A percentile compares a stretch with the other conserved stretches of the same genome.
phyloP scores from a whole-genome alignment of 2,113 vertebrate genomes.

The Gobius niger region DNA sequence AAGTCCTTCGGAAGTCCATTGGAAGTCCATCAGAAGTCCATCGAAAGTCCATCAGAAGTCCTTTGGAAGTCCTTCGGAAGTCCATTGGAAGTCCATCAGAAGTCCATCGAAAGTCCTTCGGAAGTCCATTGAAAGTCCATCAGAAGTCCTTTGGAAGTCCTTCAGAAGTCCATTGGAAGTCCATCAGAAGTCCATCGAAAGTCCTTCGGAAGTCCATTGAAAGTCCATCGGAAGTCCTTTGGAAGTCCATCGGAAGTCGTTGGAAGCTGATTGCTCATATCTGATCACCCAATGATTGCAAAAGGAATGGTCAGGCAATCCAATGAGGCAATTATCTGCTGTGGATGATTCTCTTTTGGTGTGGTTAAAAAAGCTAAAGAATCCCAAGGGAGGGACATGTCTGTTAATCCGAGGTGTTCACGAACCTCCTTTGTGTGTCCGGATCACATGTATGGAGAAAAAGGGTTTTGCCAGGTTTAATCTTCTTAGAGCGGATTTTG shows the following conservation, averaged over 20 bases:
- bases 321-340: constrained; percentile 8
- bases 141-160: not conserved
- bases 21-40: not conserved
- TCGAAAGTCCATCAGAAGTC: too few species aligned
- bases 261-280: not conserved
- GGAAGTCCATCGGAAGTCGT: too few species aligned
- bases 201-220: not conserved
- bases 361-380: constrained; percentile 9
- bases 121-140: not conserved
- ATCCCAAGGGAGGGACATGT: constrained; percentile 1
- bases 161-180: not conserved
- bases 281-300: not conserved
- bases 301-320: not conserved
- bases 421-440: constrained; percentile 23
- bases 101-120: too few species aligned
- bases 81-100: not conserved
- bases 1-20: not conserved
- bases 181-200: too few species aligned
- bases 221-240: too few species aligned
- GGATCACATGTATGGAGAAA: constrained; percentile 25
- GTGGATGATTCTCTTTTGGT: constrained; percentile 3
- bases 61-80: not conserved
- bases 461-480: constrained; percentile 40
- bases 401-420: constrained; percentile 7
- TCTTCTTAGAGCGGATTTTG: constrained; percentile 64